Conservation (phyloP, 2,797 vertebrate species). For the Mormyrus proboscirostris region DNA sequence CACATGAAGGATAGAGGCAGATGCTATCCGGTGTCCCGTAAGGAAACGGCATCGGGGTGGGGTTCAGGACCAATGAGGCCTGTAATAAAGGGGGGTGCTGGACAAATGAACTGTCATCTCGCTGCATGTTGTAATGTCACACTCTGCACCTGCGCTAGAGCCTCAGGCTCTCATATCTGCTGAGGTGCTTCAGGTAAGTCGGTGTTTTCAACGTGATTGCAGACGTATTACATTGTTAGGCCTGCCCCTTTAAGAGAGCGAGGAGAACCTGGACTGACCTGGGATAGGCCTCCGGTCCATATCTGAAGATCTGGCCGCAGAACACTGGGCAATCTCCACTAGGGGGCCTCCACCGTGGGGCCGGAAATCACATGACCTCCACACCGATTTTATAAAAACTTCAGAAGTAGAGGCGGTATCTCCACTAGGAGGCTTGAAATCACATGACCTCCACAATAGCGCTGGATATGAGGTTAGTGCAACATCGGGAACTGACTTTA, state of each 20-base stretch:
- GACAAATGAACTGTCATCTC: not conserved
- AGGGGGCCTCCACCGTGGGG: not conserved
- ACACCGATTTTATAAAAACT: not conserved
- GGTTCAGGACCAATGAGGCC: not conserved
- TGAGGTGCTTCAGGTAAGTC: not conserved
- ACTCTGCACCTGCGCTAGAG: not conserved
- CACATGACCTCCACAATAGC: not conserved
- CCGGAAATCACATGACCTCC: not conserved
- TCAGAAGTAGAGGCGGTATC: not conserved
- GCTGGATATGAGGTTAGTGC: not conserved
- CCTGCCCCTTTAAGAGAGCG: not conserved
- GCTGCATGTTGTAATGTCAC: not conserved
- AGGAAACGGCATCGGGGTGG: not conserved
- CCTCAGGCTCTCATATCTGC: not conserved
- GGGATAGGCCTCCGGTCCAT: not conserved
- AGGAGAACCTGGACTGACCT: not conserved
- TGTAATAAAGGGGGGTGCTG: conserved; percentile 10
- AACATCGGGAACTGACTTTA: not conserved
- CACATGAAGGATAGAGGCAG: not conserved
- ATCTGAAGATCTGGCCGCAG: not conserved
- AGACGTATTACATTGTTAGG: not conserved
- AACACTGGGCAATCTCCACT: not conserved
- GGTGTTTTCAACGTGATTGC: not conserved
- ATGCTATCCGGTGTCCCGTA: not conserved
- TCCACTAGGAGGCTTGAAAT: not conserved